Evolutionary conservation across 2,113 vertebrate species (phyloP).

Genomic region (Falco punctatus): DNA sequence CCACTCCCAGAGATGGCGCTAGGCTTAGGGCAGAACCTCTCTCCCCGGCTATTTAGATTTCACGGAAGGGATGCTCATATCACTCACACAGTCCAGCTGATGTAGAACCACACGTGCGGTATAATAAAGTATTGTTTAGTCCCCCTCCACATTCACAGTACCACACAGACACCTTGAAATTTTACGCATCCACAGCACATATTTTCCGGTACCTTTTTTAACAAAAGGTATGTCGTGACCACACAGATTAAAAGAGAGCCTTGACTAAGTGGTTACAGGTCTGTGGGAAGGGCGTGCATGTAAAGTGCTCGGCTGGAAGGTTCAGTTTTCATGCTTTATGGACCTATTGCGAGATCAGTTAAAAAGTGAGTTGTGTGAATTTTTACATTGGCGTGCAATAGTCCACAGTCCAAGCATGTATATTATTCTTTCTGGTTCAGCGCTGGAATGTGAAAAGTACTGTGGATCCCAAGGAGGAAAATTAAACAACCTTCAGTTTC

Average conservation of each 20-base stretch:
- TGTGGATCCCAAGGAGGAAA: not conserved
- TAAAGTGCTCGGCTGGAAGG: not conserved
- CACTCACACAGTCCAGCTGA: not conserved
- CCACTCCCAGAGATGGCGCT: not conserved
- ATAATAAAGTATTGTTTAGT: not conserved
- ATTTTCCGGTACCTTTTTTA: not conserved
- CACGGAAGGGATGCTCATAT: not conserved
- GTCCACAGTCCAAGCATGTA: not conserved
- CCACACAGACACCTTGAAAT: not conserved
- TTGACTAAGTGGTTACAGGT: not conserved
- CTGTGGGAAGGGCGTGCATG: not conserved
- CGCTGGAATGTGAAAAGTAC: not conserved
- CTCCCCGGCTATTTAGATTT: not conserved
- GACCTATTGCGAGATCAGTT: not conserved
- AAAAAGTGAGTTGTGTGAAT: not conserved
- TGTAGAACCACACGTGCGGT: not conserved
- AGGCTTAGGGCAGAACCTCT: not conserved
- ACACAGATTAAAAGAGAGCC: not conserved
- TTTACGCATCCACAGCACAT: fast-evolving
- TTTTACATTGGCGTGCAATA: not conserved
- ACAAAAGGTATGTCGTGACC: fast-evolving
- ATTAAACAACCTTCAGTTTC: not conserved
- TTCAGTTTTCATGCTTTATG: not conserved
- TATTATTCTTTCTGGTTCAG: not conserved
- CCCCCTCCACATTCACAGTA: not conserved